Conservation (phyloP, 2,113 vertebrate species). For the Catagonus wagneri region DNA sequence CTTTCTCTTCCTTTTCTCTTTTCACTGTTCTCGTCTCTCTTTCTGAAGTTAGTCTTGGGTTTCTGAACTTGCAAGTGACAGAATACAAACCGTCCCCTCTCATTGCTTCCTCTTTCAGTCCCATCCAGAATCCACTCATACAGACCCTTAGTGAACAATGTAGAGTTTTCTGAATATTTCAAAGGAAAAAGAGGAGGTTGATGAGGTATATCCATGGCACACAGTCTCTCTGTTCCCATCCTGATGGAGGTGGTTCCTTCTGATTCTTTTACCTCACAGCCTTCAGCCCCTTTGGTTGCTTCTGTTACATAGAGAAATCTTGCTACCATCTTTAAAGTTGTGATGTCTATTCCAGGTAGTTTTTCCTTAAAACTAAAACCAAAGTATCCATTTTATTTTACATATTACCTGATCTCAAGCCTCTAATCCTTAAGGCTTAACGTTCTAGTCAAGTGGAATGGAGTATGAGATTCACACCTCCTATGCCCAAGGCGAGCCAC, state of each 20-base stretch:
- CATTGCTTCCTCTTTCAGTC: background rate
- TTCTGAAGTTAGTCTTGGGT: background rate
- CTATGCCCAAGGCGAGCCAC: background rate
- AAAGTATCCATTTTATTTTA: background rate
- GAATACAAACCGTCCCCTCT: background rate
- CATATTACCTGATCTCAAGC: background rate
- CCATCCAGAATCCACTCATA: background rate
- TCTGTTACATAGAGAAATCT: background rate
- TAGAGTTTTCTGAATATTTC: background rate
- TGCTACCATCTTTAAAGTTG: background rate
- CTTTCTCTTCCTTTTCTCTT: background rate
- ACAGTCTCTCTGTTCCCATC: background rate
- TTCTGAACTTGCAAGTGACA: background rate
- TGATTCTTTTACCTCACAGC: background rate
- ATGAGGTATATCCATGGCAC: background rate
- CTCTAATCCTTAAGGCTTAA: background rate
- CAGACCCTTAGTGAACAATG: background rate
- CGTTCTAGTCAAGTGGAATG: background rate
- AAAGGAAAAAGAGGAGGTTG: background rate
- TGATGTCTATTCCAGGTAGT: background rate
- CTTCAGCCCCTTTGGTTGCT: background rate
- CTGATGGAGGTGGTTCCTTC: background rate
- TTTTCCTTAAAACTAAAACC: constrained; percentile 1
- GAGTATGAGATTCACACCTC: background rate
- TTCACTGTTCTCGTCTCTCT: too few species aligned